These are phyloP conservation scores for Gallinago jamesoni DNA, from an alignment of 2,113 vertebrate genomes.

Conservation along the genomic window DNA sequence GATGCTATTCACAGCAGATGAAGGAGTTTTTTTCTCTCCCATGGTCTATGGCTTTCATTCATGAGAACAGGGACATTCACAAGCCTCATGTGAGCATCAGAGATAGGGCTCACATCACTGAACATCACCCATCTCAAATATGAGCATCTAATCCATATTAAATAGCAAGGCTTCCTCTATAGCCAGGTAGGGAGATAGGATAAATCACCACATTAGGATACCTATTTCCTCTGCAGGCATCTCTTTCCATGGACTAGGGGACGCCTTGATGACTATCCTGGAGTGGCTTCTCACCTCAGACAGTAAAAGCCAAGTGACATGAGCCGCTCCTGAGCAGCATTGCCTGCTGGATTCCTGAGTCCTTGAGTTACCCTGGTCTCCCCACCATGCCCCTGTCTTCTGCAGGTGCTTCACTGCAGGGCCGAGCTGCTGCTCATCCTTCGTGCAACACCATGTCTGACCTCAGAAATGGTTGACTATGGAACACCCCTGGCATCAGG, in stretches of 20 bases:
- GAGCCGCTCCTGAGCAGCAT: neutral
- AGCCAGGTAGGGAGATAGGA: neutral
- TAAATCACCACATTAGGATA: too few relatives aligned
- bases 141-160: neutral
- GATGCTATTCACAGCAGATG: neutral
- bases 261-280: neutral
- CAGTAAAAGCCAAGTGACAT: neutral
- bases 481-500: neutral
- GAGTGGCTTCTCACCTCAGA: neutral
- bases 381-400: neutral
- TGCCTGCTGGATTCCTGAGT: neutral
- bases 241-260: neutral
- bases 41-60: neutral
- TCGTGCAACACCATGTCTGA: fast-evolving
- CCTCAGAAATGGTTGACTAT: neutral
- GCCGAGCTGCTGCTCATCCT: neutral
- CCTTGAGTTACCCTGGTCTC: neutral
- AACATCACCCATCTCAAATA: neutral
- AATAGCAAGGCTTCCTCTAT: neutral
- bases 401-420: neutral
- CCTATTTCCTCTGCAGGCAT: neutral
- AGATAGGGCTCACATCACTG: neutral
- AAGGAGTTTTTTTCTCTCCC: neutral
- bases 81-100: neutral
- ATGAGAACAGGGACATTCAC: neutral